Evolutionary conservation across 2,888 invertebrate genomes (phyloP).

Genomic region (Aquatica leii): DNA sequence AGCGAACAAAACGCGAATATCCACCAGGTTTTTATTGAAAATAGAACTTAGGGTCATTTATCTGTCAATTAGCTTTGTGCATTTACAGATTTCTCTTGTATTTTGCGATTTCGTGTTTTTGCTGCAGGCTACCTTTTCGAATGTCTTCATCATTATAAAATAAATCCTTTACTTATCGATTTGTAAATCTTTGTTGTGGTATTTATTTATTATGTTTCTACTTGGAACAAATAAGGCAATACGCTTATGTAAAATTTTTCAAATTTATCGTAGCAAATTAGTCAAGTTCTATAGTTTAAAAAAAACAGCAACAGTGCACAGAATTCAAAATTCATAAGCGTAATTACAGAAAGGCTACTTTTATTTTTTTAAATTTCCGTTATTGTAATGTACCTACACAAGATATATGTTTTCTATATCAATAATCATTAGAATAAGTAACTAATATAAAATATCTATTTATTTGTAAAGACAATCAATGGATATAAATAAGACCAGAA

Average conservation of each 20-base stretch:
- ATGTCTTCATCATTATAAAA: conserved; percentile 7
- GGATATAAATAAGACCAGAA: too few species aligned
- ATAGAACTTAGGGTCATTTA: conserved; percentile 35
- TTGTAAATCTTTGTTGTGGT: conserved; percentile 7
- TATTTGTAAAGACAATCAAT: too few species aligned
- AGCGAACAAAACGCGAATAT: conserved; percentile 40
- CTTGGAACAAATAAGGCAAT: conserved; percentile 7
- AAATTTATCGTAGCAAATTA: too few species aligned
- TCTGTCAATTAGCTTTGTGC: conserved; percentile 40
- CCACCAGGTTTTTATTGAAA: conserved; percentile 34
- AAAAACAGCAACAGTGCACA: too few species aligned
- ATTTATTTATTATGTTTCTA: conserved; percentile 5
- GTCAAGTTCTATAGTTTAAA: too few species aligned
- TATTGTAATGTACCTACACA: too few species aligned
- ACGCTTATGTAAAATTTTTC: not conserved
- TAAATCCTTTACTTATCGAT: conserved; percentile 20
- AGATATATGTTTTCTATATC: too few species aligned
- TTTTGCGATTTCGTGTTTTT: conserved; percentile 24
- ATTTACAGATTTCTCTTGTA: conserved; percentile 28
- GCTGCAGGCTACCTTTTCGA: not conserved
- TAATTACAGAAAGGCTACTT: too few species aligned
- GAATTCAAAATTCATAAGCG: too few species aligned
- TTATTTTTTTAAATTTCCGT: too few species aligned
- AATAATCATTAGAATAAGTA: too few species aligned
- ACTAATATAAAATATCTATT: too few species aligned